A percentile compares a stretch with the other conserved stretches of the same genome.
Conservation (phyloP, 2,113 vertebrate species). For the Polyodon spathula region DNA sequence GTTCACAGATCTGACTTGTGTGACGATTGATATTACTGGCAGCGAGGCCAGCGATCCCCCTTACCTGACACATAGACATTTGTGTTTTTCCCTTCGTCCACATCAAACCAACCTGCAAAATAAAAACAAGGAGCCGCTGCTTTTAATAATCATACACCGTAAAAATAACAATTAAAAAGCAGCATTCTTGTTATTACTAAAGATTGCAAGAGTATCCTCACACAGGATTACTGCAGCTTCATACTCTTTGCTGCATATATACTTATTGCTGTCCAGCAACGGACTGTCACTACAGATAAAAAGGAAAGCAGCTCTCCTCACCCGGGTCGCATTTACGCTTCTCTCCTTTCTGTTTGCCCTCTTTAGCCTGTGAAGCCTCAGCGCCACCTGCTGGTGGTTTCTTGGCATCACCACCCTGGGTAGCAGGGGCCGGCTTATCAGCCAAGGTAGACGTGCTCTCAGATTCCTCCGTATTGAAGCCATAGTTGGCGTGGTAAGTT, state of each 20-base stretch:
- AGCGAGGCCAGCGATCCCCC: constrained; percentile 4
- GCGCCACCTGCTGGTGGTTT: constrained; percentile 29
- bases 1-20: neutral
- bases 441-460: constrained; percentile 38
- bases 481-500: constrained; percentile 88
- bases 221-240: too few species aligned
- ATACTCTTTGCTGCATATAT: too few species aligned
- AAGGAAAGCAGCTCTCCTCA: constrained; percentile 18
- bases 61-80: constrained; percentile 92
- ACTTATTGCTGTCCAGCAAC: neutral
- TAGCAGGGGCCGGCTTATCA: constrained; percentile 18
- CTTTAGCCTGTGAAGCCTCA: constrained; percentile 33
- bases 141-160: too few species aligned
- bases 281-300: neutral
- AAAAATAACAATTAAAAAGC: too few species aligned
- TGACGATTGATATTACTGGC: neutral
- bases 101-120: constrained; percentile 83
- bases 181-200: too few species aligned
- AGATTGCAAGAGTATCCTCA: too few species aligned
- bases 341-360: constrained; percentile 69
- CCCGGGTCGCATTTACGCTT: constrained; percentile 83
- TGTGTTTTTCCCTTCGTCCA: constrained; percentile 85
- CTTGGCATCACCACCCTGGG: constrained; percentile 25
- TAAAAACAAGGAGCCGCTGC: too few species aligned
- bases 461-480: constrained; percentile 59